phyloP scores from a whole-genome alignment of 2,113 vertebrate species.

The Pelvicachromis taeniatus region DNA sequence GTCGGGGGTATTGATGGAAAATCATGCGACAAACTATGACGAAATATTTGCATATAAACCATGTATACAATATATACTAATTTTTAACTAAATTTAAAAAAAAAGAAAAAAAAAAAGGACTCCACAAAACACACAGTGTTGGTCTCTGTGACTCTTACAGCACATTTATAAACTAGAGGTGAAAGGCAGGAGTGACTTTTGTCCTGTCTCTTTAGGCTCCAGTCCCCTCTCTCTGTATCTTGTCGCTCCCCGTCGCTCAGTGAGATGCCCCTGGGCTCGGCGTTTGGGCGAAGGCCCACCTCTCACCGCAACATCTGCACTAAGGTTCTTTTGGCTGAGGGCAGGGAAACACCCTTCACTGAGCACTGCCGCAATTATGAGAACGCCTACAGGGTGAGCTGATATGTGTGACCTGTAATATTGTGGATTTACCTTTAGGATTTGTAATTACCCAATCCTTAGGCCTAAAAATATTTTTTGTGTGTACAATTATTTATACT shows the following conservation, averaged over 20 bases:
- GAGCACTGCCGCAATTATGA: slow-evolving; percentile 88
- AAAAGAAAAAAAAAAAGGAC: no score
- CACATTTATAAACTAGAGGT: background rate
- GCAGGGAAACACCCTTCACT: slow-evolving; percentile 78
- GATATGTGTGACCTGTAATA: background rate
- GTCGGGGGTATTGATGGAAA: no score
- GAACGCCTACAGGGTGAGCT: slow-evolving; percentile 81
- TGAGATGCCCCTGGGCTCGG: slow-evolving; percentile 71
- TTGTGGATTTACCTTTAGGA: background rate
- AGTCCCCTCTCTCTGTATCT: slow-evolving; percentile 71
- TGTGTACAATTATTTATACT: background rate
- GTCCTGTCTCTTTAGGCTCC: slow-evolving; percentile 40
- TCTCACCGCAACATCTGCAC: slow-evolving; percentile 88
- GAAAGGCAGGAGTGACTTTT: background rate
- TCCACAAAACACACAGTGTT: no score
- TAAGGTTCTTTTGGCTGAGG: slow-evolving; percentile 87
- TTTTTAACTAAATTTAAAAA: no score
- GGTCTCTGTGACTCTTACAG: background rate
- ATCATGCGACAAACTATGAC: no score
- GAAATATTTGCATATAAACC: no score
- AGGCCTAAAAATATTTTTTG: background rate
- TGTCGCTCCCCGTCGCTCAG: slow-evolving; percentile 71
- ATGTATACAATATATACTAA: no score
- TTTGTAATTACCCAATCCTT: background rate
- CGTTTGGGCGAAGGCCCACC: slow-evolving; percentile 76